Percentiles rank a stretch among this genome's conserved stretches.
Evolutionary conservation across 2,113 vertebrate genomes (phyloP).

Genomic region (Arenaria interpres): DNA sequence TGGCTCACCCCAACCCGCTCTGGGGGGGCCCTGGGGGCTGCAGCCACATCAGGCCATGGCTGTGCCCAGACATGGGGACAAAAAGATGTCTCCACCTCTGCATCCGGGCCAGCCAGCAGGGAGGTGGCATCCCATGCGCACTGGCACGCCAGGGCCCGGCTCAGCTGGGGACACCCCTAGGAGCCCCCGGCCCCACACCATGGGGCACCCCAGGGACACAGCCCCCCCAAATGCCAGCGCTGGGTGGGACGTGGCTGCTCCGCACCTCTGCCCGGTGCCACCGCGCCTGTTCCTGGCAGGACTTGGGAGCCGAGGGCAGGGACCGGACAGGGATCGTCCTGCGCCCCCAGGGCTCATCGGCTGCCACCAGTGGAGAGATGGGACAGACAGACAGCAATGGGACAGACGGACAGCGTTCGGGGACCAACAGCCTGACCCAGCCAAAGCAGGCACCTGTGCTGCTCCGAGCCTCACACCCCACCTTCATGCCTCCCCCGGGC

Average conservation of each 20-base stretch:
- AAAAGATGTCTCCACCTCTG: background rate
- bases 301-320: background rate
- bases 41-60: fast-evolving
- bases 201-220: background rate
- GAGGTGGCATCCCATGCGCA: background rate
- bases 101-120: background rate
- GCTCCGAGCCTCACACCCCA: background rate
- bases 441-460: no score
- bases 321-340: background rate
- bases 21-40: background rate
- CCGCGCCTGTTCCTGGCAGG: background rate
- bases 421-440: background rate
- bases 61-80: background rate
- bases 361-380: background rate
- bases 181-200: fast-evolving
- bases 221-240: fast-evolving
- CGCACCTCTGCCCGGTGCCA: fast-evolving
- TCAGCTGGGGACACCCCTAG: background rate
- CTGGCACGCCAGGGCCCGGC: fast-evolving
- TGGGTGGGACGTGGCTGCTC: fast-evolving
- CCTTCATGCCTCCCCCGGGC: background rate
- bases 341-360: fast-evolving
- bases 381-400: background rate
- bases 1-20: background rate
- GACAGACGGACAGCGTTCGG: background rate